Evolutionary conservation across 2,888 invertebrate species (phyloP).

Genomic region (Itoplectis maculator): DNA sequence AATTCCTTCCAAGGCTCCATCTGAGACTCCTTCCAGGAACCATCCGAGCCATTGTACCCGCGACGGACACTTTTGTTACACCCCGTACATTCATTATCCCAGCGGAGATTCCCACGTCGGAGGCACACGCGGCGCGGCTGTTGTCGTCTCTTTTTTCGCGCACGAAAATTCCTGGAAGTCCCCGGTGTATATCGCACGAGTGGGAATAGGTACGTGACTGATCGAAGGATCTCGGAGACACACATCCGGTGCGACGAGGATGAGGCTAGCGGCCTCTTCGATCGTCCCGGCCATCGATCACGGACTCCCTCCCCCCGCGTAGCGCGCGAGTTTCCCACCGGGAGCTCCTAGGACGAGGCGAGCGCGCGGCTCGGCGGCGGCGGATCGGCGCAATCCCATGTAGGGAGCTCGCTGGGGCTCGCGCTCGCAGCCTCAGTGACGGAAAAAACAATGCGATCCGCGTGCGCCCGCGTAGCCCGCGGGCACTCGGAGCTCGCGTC

Average conservation of each 20-base stretch:
- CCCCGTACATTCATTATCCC: slow-evolving; percentile 1
- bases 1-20: too few species aligned
- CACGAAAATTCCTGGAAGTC: slow-evolving; percentile 28
- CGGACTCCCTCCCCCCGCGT: neutral
- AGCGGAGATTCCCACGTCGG: neutral
- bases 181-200: neutral
- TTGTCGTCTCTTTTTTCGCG: slow-evolving; percentile 19
- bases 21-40: too few species aligned
- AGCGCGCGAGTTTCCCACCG: slow-evolving; percentile 7
- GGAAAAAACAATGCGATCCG: slow-evolving; percentile 40
- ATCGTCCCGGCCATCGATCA: slow-evolving; percentile 23
- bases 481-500: neutral
- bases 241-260: neutral
- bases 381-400: slow-evolving; percentile 14
- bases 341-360: slow-evolving; percentile 1
- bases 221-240: slow-evolving; percentile 9
- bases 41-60: too few species aligned
- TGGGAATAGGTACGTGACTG: slow-evolving; percentile 15
- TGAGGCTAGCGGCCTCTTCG: slow-evolving; percentile 4
- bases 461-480: slow-evolving; percentile 1
- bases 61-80: too few species aligned
- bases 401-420: slow-evolving; percentile 10
- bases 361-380: neutral
- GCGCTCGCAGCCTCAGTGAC: neutral
- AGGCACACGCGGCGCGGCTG: neutral